Evolutionary conservation across 2,888 invertebrate genomes (phyloP).

Genomic region (Polyploca ridens): DNA sequence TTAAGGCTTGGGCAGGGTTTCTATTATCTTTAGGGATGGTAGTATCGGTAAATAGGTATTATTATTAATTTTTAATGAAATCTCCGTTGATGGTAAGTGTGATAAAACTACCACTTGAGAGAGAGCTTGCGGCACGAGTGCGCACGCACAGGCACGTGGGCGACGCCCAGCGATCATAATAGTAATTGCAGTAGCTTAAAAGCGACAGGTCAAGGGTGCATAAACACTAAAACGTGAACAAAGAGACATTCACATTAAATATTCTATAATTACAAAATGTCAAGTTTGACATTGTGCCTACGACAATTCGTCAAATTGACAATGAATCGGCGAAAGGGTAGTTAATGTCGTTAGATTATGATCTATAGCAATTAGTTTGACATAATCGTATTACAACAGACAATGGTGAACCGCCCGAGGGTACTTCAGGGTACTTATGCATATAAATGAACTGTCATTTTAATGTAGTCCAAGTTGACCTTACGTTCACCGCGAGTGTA

Average conservation of each 20-base stretch:
- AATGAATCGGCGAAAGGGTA: constrained; percentile 40
- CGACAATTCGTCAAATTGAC: constrained; percentile 45
- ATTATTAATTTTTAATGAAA: neutral
- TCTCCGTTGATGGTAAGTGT: neutral
- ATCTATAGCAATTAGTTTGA: constrained; percentile 58
- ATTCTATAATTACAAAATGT: constrained; percentile 56
- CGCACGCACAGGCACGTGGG: constrained; percentile 37
- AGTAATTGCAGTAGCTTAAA: constrained; percentile 40
- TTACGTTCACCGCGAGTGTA: constrained; percentile 60
- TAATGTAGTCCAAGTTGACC: constrained; percentile 49
- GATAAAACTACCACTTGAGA: neutral
- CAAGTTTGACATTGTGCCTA: constrained; percentile 41
- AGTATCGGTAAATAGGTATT: neutral
- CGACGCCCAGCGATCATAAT: constrained; percentile 34
- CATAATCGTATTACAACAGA: constrained; percentile 57
- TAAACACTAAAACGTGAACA: constrained; percentile 51
- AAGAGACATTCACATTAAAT: constrained; percentile 59
- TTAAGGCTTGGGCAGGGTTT: constrained; percentile 17
- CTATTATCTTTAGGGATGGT: too few relatives aligned
- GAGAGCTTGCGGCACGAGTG: constrained; percentile 26
- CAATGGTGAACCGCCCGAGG: constrained; percentile 46
- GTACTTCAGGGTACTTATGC: constrained; percentile 39
- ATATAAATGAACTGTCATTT: constrained; percentile 62
- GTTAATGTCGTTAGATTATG: constrained; percentile 36
- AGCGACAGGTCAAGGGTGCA: constrained; percentile 60